phyloP scores from a whole-genome alignment of 2,888 invertebrate genomes.

The Peribatodes rhomboidaria region DNA sequence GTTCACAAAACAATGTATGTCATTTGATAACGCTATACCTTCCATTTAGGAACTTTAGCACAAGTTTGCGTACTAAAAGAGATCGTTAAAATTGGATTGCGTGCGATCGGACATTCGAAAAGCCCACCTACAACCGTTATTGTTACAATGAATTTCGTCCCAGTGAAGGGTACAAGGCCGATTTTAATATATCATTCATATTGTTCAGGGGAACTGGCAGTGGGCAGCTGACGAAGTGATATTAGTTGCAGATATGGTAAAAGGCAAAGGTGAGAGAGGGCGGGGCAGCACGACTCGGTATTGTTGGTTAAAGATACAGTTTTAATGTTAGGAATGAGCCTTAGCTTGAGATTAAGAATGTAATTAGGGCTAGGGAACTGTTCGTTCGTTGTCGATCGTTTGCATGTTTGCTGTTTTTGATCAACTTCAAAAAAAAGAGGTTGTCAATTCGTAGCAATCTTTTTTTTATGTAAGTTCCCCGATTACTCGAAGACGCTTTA shows the following conservation, averaged over 20 bases:
- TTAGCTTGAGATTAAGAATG: background rate
- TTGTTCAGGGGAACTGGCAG: conserved; percentile 62
- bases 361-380: background rate
- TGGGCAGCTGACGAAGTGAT: conserved; percentile 70
- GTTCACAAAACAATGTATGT: background rate
- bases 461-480: too few relatives aligned
- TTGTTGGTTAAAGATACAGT: conserved; percentile 21
- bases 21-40: background rate
- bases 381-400: too few relatives aligned
- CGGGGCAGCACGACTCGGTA: conserved; percentile 62
- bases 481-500: too few relatives aligned
- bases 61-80: conserved; percentile 26
- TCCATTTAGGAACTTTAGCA: background rate
- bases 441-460: too few relatives aligned
- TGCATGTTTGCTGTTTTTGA: too few relatives aligned
- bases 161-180: conserved; percentile 75
- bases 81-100: conserved; percentile 51
- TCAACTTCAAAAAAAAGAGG: too few relatives aligned
- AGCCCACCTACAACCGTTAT: conserved; percentile 58
- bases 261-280: conserved; percentile 66
- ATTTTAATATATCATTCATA: conserved; percentile 63
- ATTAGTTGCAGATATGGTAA: conserved; percentile 63
- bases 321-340: conserved; percentile 1
- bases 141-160: conserved; percentile 68
- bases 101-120: conserved; percentile 51